A percentile compares a stretch with the other conserved stretches of the same genome.
Evolutionary conservation across 1,140 invertebrate genomes (phyloP).

Genomic region (Bombus difficillimus): DNA sequence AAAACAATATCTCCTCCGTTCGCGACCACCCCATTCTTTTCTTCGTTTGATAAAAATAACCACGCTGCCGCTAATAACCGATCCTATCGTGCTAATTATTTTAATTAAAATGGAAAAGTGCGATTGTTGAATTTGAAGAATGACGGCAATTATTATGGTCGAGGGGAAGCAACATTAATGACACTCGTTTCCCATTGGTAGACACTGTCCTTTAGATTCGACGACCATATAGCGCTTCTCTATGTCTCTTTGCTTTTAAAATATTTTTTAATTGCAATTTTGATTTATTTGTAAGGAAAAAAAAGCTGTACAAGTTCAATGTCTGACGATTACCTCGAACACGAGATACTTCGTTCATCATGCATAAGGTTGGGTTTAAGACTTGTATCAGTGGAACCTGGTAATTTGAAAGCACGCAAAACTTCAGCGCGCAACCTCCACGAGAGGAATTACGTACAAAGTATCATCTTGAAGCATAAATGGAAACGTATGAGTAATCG

Average conservation of each 20-base stretch:
- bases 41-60: constrained; percentile 32
- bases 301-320: not conserved
- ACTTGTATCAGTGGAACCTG: too few relatives aligned
- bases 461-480: not conserved
- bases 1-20: constrained; percentile 20
- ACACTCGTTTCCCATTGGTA: constrained; percentile 7
- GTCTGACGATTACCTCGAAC: not conserved
- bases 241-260: not conserved
- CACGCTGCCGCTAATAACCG: constrained; percentile 9
- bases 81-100: constrained; percentile 38
- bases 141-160: constrained; percentile 1
- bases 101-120: constrained; percentile 43
- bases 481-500: not conserved
- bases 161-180: not conserved
- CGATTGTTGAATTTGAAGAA: constrained; percentile 22
- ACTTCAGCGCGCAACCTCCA: not conserved
- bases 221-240: not conserved
- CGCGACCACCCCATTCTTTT: not conserved
- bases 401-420: constrained; percentile 6
- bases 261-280: too few relatives aligned
- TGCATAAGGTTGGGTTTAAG: not conserved
- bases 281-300: not conserved
- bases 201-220: not conserved
- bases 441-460: not conserved
- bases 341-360: not conserved